phyloP scores from a whole-genome alignment of 1,140 invertebrate genomes.

The Heterodera carotae region DNA sequence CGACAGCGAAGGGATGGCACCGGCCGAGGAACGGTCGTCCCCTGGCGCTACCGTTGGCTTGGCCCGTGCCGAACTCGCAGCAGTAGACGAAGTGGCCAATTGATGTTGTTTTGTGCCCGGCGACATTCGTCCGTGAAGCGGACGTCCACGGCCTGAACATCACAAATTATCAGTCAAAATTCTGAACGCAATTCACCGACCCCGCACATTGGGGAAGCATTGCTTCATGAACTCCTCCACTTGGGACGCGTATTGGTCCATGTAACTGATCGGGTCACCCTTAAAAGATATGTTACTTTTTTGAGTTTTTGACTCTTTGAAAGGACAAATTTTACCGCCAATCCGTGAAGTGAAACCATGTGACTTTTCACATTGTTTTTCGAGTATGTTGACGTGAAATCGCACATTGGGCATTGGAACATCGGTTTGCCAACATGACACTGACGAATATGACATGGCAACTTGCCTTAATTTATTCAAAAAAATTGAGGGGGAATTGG shows the following conservation, averaged over 20 bases:
- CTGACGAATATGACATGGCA: slow-evolving; percentile 57
- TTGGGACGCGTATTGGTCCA: slow-evolving; percentile 55
- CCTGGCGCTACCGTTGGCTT: neutral
- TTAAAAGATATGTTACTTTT: slow-evolving; percentile 17
- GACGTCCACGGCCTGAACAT: slow-evolving; percentile 42
- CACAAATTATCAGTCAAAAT: neutral
- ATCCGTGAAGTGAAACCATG: slow-evolving; percentile 54
- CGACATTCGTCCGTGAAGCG: slow-evolving; percentile 50
- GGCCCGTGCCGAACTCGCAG: neutral
- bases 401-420: slow-evolving; percentile 54
- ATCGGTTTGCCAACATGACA: slow-evolving; percentile 54
- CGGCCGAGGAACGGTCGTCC: neutral
- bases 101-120: slow-evolving; percentile 63
- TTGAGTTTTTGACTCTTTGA: neutral
- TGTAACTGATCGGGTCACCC: slow-evolving; percentile 54
- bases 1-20: neutral
- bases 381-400: slow-evolving; percentile 57
- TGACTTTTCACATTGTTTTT: slow-evolving; percentile 57
- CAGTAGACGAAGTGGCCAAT: neutral
- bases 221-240: slow-evolving; percentile 58
- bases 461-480: slow-evolving; percentile 33
- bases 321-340: slow-evolving; percentile 38
- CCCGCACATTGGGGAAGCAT: slow-evolving; percentile 55
- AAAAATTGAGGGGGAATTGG: neutral
- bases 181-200: slow-evolving; percentile 19